phyloP scores from a whole-genome alignment of 2,888 invertebrate genomes.

The Leptothorax acervorum region DNA sequence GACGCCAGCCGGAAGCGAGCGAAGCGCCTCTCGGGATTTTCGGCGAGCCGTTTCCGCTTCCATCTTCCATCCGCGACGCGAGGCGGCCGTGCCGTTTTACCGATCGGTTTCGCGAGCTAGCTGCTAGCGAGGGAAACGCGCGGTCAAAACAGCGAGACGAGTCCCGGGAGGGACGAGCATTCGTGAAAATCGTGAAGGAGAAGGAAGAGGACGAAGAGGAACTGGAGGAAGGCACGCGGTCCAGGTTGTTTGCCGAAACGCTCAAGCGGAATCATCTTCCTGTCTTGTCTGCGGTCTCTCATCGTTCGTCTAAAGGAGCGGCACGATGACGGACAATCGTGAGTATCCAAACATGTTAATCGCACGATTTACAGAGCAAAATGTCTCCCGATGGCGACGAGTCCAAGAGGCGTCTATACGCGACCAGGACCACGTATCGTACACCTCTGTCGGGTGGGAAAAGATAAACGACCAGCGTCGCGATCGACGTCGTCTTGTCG shows the following conservation, averaged over 20 bases:
- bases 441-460: too few relatives aligned
- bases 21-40: neutral
- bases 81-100: neutral
- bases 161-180: neutral
- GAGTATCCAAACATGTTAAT: slow-evolving; percentile 72
- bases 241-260: too few relatives aligned
- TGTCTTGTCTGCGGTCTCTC: slow-evolving; percentile 57
- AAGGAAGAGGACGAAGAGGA: neutral
- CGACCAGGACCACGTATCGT: neutral
- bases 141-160: neutral
- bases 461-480: neutral
- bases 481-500: neutral
- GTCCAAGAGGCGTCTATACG: neutral
- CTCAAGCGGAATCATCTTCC: neutral
- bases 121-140: neutral
- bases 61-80: neutral
- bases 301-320: slow-evolving; percentile 55
- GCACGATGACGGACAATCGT: slow-evolving; percentile 83
- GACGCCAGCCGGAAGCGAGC: neutral
- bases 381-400: neutral
- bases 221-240: neutral
- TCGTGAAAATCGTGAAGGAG: too few relatives aligned
- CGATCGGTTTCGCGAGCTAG: neutral
- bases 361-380: too few relatives aligned
- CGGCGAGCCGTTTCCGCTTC: slow-evolving; percentile 7